Evolutionary conservation across 2,113 vertebrate genomes (phyloP).

Genomic region (Phainopepla nitens): DNA sequence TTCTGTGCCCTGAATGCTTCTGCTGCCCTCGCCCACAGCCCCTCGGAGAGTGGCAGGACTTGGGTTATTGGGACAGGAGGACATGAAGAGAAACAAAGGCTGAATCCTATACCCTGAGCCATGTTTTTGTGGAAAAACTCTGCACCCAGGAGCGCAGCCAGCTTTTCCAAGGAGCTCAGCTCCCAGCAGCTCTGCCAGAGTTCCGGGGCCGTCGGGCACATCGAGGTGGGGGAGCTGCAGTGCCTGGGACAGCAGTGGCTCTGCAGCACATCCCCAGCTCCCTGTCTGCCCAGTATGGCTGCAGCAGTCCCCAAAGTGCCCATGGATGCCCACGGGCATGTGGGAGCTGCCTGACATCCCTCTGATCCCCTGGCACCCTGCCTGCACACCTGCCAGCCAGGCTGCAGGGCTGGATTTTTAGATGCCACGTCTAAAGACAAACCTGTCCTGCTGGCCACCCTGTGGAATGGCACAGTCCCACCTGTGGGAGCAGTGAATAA

Average conservation of each 20-base stretch:
- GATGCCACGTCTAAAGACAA: neutral
- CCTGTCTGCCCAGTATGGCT: neutral
- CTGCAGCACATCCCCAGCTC: neutral
- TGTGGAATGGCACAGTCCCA: neutral
- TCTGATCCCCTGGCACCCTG: fast-evolving
- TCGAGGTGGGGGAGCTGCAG: neutral
- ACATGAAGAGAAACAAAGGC: neutral
- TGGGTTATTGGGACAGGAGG: conserved; percentile 49
- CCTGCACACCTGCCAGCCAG: fast-evolving
- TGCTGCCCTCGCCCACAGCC: neutral
- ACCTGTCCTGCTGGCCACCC: neutral
- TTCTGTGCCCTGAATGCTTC: neutral
- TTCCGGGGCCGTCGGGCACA: fast-evolving
- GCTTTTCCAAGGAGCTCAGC: neutral
- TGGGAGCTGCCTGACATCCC: neutral
- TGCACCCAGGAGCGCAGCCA: neutral
- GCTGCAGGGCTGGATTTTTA: neutral
- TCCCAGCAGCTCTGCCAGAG: neutral
- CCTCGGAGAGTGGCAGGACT: neutral
- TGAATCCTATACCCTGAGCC: neutral
- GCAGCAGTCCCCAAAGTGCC: neutral
- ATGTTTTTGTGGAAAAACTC: neutral
- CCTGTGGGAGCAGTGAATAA: fast-evolving
- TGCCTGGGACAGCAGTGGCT: neutral
- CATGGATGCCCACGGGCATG: fast-evolving